Evolutionary conservation across 2,797 vertebrate genomes (phyloP), one percentile per base, ranked within the genome.

Genomic region (Denticeps clupeoides): DNA sequence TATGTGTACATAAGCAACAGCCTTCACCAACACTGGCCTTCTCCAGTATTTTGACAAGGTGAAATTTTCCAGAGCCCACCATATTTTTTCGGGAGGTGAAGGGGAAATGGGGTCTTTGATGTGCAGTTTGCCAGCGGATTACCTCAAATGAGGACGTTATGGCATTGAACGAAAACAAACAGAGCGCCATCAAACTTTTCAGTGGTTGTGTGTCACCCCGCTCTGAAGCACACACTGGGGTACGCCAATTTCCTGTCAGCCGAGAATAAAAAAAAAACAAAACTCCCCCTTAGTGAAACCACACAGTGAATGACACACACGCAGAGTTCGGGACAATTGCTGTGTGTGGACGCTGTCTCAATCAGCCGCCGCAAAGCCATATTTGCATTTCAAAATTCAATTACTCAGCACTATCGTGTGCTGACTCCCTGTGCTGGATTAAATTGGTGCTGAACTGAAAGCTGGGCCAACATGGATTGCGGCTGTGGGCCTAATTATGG

Each of bases 161-260:
- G 61, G 55, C 58, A 59, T 64, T 72, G 56, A 70, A 64, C 65
- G 63, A 77, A 74, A 78, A 74, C 68, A 78, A 74, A 75, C 61
- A 69, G 46, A 52, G 49, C 62, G 44, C 60, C 22, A 22, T 51
- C n/a, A 45, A 60, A 64, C 56, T 71, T 67, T 70, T 68, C 53
- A 60, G 26, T 45, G 23, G 57, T 62, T 51, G 53, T 50, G 60
- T 67, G 59, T 46, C 49, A 49, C 65, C 63, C 15, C 4, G 6
- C 40, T 19, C 32, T 6, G 53, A 41, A 53, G 51, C 42, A 57
- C 60, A 48, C 48, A 47, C 9, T 47, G 54, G 53, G 57, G 51
- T 47, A 70, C 49, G 53, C 68, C 65, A 73, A 72, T 78, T 82
- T 82, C 74, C 74, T 77, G 63, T 78, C 64, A 68, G 68, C 54